Conservation (phyloP, 2,888 invertebrate species). For the Sinelater perroti region DNA sequence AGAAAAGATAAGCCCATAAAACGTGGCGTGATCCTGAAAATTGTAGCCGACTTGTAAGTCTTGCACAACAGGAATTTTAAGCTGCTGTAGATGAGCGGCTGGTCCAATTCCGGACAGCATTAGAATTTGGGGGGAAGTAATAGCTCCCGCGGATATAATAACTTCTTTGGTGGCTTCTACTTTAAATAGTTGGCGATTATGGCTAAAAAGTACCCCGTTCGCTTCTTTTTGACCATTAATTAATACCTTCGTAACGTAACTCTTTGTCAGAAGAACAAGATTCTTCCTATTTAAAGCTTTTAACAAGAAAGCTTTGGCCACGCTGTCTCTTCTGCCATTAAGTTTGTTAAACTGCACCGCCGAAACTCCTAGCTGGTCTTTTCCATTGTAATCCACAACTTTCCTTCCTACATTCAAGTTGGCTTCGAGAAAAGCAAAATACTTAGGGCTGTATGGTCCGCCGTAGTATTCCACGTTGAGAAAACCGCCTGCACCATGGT, state of each 20-base stretch:
- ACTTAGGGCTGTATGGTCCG: conserved; percentile 65
- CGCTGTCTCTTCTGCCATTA: conserved; percentile 77
- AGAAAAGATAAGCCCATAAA: too few species aligned
- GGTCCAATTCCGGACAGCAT: conserved; percentile 78
- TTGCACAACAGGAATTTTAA: conserved; percentile 42
- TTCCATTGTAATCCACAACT: conserved; percentile 75
- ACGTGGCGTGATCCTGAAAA: conserved; percentile 78
- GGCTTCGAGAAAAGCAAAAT: conserved; percentile 69
- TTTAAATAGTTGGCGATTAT: conserved; percentile 64
- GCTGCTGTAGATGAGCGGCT: conserved; percentile 36
- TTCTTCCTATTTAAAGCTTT: conserved; percentile 71
- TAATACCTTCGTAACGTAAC: conserved; percentile 72
- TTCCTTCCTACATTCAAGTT: conserved; percentile 72
- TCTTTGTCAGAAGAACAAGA: conserved; percentile 73
- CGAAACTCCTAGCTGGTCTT: conserved; percentile 70
- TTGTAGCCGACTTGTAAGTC: conserved; percentile 67
- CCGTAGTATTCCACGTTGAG: conserved; percentile 71
- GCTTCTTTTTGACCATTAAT: conserved; percentile 67
- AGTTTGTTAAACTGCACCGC: conserved; percentile 73
- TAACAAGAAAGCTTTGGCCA: conserved; percentile 77
- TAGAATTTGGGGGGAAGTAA: conserved; percentile 83
- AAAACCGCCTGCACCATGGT: conserved; percentile 71
- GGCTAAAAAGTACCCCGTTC: conserved; percentile 72
- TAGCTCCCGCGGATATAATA: conserved; percentile 78
- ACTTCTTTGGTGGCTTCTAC: conserved; percentile 74